Evolutionary conservation across 1,140 invertebrate genomes (phyloP).

Genomic region (Hypsibius dujardini): DNA sequence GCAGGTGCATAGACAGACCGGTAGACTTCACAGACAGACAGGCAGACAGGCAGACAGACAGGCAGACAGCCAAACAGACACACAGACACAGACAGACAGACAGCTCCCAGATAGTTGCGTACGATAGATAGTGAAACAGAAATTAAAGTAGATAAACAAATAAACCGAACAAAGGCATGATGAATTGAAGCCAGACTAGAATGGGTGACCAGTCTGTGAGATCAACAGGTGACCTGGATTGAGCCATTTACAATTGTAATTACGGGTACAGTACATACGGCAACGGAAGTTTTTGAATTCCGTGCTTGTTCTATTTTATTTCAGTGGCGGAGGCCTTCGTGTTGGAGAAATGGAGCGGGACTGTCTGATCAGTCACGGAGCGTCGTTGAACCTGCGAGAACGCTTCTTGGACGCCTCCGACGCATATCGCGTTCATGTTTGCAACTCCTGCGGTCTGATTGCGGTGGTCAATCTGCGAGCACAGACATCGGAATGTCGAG

Average conservation of each 20-base stretch:
- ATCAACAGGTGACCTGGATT: too few relatives aligned
- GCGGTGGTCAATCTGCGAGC: not conserved
- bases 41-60: too few relatives aligned
- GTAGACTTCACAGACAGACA: not conserved
- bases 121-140: not conserved
- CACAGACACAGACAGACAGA: too few relatives aligned
- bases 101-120: too few relatives aligned
- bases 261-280: not conserved
- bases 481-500: not conserved
- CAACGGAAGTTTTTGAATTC: too few relatives aligned
- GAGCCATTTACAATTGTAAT: not conserved
- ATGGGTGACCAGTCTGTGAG: not conserved
- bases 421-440: slow-evolving; percentile 86
- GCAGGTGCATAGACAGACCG: not conserved
- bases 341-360: slow-evolving; percentile 98
- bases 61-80: too few relatives aligned
- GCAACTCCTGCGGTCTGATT: slow-evolving; percentile 68
- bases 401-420: slow-evolving; percentile 94
- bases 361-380: slow-evolving; percentile 54
- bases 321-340: slow-evolving; percentile 77
- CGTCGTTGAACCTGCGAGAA: slow-evolving; percentile 65
- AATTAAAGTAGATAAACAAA: not conserved
- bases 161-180: not conserved
- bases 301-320: not conserved
- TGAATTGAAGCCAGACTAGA: not conserved